Conservation (phyloP, 2,113 vertebrate species). For the Ardeotis arabs region DNA sequence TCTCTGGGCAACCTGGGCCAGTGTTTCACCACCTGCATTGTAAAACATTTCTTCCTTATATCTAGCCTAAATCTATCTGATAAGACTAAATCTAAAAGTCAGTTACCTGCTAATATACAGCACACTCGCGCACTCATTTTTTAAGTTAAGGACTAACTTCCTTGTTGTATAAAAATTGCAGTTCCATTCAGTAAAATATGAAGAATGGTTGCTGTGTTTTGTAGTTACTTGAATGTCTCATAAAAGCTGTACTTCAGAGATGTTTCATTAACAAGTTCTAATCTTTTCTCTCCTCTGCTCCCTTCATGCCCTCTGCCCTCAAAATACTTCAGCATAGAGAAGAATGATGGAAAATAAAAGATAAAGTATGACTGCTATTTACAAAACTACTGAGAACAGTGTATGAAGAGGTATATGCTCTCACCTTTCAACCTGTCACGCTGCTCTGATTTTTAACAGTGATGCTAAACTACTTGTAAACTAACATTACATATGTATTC, state of each 20-base stretch:
- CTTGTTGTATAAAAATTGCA: rapidly evolving
- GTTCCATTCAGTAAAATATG: not conserved
- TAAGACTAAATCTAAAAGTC: too few relatives aligned
- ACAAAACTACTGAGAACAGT: not conserved
- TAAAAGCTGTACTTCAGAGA: not conserved
- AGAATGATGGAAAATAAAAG: not conserved
- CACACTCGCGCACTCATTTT: rapidly evolving
- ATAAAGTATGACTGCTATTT: not conserved
- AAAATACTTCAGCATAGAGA: not conserved
- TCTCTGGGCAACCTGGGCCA: too few relatives aligned
- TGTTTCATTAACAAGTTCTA: not conserved
- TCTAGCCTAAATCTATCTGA: too few relatives aligned
- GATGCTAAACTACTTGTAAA: not conserved
- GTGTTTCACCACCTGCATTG: too few relatives aligned
- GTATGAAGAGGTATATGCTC: not conserved
- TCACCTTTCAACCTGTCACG: not conserved
- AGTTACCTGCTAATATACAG: not conserved
- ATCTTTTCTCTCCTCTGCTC: not conserved
- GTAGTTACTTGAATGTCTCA: not conserved
- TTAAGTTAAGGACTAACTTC: not conserved
- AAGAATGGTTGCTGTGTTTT: not conserved
- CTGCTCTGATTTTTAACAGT: not conserved
- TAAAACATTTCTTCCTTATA: too few relatives aligned
- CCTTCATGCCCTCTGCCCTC: not conserved
- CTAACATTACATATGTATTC: not conserved